Evolutionary conservation across 2,888 invertebrate species (phyloP), one percentile per base, ranked within the genome.

Genomic region (Chydorus sphaericus): DNA sequence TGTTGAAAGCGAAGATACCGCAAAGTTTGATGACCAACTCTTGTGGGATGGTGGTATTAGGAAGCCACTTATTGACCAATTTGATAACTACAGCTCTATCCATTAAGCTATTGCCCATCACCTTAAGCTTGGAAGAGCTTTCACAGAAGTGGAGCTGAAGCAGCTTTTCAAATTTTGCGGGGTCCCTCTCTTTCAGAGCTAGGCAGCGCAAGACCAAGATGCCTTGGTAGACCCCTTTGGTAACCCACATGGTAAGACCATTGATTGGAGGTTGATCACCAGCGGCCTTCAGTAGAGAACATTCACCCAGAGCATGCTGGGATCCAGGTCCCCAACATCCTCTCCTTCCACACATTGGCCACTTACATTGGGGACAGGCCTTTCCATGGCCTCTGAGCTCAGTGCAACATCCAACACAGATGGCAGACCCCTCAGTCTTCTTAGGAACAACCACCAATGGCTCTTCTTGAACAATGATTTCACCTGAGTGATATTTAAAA

Each of bases 1-100:
- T 66, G 62, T 71, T 68, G 65, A 82, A 86, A 77, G 83, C 85
- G 29, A 89, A 66, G 55, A 87, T 82, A 0, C 88, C 87, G 61
- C 81, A 80, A 51, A 85, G 75, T 60, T 73, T 78, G 71, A 83
- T 76, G 52, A 90, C 82, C 65, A 85, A 84, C 6, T 84, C 82
- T 62, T 83, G 11, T 70, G 75, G 58, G 82, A 79, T 0, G 72
- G 30, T n/a, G n/a, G n/a, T n/a, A n/a, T n/a, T 8, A 56, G 18
- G 23, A 33, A 52, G 7, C 53, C 50, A 14, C 48, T 16, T 5
- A 56, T 33, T n/a, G n/a, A n/a, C n/a, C n/a, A 51, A 54, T 10
- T 26, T 16, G 33, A 30, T n/a, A 28, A 56, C 53, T 10, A 48
- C 23, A 10, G 18, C 51, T 20, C 56, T 18, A 28, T 56, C 56